phyloP scores from a whole-genome alignment of 92 coral and sea anemone genomes.

The Palythoa caribaeorum region DNA sequence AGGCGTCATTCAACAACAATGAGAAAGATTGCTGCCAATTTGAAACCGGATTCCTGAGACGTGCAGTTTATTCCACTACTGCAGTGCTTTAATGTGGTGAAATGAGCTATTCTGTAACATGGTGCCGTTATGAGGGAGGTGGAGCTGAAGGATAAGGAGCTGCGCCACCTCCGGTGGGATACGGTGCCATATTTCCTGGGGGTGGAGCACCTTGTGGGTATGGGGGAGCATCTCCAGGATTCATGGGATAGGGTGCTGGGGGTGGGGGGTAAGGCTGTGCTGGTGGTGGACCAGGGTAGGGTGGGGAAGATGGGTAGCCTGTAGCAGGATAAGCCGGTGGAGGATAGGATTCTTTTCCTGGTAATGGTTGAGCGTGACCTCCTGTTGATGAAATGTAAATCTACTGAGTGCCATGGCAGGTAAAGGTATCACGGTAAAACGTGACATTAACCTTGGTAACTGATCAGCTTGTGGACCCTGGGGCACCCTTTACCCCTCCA shows the following conservation, averaged over 20 bases:
- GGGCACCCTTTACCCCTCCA: no score
- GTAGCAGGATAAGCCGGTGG: conserved; percentile 34
- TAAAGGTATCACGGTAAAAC: no score
- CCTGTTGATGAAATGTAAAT: not conserved
- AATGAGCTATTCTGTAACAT: not conserved
- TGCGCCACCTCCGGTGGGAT: conserved; percentile 14
- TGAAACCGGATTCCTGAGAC: not conserved
- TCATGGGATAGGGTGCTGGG: conserved; percentile 2
- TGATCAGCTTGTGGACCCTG: no score
- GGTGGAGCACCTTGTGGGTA: conserved; percentile 35
- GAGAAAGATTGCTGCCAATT: no score
- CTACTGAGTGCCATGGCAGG: no score
- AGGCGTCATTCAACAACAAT: no score
- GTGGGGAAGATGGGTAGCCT: conserved; percentile 31
- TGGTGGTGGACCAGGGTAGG: conserved; percentile 36
- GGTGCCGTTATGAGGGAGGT: not conserved
- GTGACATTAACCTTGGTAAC: no score
- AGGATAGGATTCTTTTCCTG: conserved; percentile 40
- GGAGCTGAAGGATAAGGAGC: conserved; percentile 24
- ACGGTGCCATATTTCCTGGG: conserved; percentile 28
- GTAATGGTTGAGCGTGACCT: conserved; percentile 28
- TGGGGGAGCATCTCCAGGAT: conserved; percentile 13
- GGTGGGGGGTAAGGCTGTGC: conserved; percentile 37
- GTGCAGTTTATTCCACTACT: not conserved
- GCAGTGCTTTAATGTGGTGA: not conserved